Conservation (phyloP, 37 sponge, comb jelly and placozoan species). For the Spongilla lacustris region DNA sequence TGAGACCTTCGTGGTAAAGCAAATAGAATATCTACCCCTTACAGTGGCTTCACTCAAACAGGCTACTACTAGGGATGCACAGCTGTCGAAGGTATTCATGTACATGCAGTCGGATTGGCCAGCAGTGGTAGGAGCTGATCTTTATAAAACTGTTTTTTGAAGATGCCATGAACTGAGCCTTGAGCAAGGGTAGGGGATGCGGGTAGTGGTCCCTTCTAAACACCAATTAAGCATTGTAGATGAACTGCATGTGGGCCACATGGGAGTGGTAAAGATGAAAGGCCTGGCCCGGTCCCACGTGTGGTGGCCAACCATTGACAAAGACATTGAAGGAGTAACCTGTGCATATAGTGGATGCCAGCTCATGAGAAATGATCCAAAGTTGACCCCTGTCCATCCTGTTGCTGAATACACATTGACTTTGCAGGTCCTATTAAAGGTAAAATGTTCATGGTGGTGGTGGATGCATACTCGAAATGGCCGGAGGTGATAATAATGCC, state of each 20-base stretch:
- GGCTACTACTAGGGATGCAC: background rate
- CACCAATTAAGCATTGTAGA: background rate
- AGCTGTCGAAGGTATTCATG: background rate
- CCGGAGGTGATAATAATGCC: no score
- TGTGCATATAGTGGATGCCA: background rate
- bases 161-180: background rate
- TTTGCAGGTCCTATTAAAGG: no score
- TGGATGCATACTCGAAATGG: no score
- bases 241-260: slow-evolving; percentile 4
- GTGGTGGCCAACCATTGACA: slow-evolving; percentile 27
- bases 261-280: background rate
- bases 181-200: no score
- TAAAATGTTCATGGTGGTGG: no score
- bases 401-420: no score
- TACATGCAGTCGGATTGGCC: background rate
- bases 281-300: background rate
- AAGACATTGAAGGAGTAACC: background rate
- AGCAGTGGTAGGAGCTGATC: background rate
- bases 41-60: background rate
- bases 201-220: slow-evolving; percentile 1
- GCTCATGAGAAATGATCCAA: no score
- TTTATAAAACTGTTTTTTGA: no score
- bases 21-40: background rate
- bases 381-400: no score
- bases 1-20: background rate